phyloP scores from a whole-genome alignment of 2,888 invertebrate genomes.

The Nymphalis polychloros region DNA sequence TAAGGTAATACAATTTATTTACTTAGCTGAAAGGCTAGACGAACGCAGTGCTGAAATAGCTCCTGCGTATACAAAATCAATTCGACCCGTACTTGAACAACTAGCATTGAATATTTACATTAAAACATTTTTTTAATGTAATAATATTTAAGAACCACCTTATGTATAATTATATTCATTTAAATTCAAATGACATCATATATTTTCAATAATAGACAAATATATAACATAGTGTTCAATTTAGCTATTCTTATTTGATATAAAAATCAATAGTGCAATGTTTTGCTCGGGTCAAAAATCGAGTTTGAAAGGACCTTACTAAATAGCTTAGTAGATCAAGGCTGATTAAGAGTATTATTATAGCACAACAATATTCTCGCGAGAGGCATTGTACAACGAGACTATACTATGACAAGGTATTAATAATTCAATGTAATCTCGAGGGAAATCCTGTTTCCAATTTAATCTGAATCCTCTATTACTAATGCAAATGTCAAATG shows the following conservation, averaged over 20 bases:
- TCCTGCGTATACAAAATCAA: conserved; percentile 3
- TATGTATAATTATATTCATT: too few species aligned
- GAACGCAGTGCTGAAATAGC: background rate
- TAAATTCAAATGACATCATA: too few species aligned
- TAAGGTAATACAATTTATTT: conserved; percentile 10
- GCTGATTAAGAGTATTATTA: background rate
- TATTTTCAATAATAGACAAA: too few species aligned
- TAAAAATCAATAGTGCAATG: too few species aligned
- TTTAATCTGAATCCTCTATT: conserved; percentile 3
- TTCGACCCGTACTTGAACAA: background rate
- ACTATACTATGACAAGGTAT: conserved; percentile 11
- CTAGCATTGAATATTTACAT: background rate
- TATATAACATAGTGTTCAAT: too few species aligned
- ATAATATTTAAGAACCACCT: too few species aligned
- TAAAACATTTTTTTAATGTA: too few species aligned
- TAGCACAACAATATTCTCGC: background rate
- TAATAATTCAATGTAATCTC: conserved; percentile 7
- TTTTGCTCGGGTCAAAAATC: too few species aligned
- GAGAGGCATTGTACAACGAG: background rate
- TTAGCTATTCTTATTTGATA: too few species aligned
- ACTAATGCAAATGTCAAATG: conserved; percentile 6
- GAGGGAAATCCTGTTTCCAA: background rate
- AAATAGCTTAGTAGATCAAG: too few species aligned
- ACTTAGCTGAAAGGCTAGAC: conserved; percentile 1
- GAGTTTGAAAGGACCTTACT: too few species aligned